A percentile compares a stretch with the other conserved stretches of the same genome.
Conservation (phyloP, 2,113 vertebrate genomes). For the Neodontobutis hainanensis region DNA sequence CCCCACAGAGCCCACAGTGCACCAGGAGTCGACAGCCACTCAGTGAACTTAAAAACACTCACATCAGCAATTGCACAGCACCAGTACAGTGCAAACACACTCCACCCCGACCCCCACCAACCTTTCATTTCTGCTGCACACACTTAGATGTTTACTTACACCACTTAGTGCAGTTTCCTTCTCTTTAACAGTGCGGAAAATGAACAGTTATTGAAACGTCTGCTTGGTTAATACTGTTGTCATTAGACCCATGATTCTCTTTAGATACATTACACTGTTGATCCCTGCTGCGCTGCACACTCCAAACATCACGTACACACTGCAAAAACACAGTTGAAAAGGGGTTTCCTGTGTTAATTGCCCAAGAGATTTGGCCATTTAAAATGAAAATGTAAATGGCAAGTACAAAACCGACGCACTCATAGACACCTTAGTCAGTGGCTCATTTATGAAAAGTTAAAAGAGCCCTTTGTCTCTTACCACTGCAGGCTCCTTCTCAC, state of each 20-base stretch:
- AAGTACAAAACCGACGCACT: constrained; percentile 26
- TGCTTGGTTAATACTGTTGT: constrained; percentile 43
- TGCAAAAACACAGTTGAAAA: constrained; percentile 29
- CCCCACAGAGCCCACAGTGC: constrained; percentile 59
- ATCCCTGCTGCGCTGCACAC: constrained; percentile 21
- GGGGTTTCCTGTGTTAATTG: constrained; percentile 11
- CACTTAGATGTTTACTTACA: constrained; percentile 47
- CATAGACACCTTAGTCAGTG: constrained; percentile 23
- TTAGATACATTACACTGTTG: constrained; percentile 42
- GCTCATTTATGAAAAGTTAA: constrained; percentile 61
- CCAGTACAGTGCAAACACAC: constrained; percentile 34
- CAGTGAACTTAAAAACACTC: constrained; percentile 73
- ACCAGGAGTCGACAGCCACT: constrained; percentile 64
- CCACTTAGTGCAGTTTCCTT: constrained; percentile 45
- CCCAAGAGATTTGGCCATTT: constrained; percentile 14
- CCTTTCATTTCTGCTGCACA: constrained; percentile 53
- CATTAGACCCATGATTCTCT: constrained; percentile 39
- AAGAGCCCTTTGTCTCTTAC: constrained; percentile 43
- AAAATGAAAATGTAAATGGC: constrained; percentile 23
- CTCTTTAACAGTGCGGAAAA: constrained; percentile 24
- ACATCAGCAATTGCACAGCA: constrained; percentile 67
- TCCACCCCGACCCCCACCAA: constrained; percentile 28
- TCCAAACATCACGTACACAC: constrained; percentile 26
- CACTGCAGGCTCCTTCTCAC: constrained; percentile 9
- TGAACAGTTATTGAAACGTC: neutral